Base-by-base conservation (phyloP, 2,888 invertebrate genomes). In the Drosophila anceps region DNA sequence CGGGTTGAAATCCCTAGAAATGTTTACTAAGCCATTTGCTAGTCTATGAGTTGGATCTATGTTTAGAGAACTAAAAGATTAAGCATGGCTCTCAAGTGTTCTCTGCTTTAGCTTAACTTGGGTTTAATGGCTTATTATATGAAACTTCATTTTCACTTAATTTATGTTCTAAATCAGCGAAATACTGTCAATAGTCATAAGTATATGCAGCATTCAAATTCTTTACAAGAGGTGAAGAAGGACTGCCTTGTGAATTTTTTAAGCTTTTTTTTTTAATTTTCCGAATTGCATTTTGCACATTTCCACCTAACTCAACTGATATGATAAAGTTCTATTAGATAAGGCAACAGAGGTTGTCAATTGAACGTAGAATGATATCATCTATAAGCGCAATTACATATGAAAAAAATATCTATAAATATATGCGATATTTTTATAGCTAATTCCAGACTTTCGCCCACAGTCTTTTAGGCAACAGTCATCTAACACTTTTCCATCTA, bases 371-470 rank as follows among this genome's bases (percentile, higher is more conserved):
- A 12, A 31, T 50, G 31, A 50, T 50, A 50, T 50, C 50, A 50
- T 31, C 18, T 31, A 31, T 31, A 31, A 48, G 31, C 31, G 12
- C 18, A 50, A 48, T 12, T 4, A 5, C 2, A 15, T 4, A 1
- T 3, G 15, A 20, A 24, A 24, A 10, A 35, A 24, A 15, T 51
- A 51, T 13, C 5, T 20, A 33, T 13, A 20, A 33, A 33, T 13
- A 7, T 44, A 8, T 44, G 20, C 3, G 4, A 27, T 29, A n/a
- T 15, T n/a, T 46, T 27, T 9, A 10, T 27, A 46, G 1, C 7
- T 37, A 53, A n/a, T 27, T 10, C 20, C 35, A 8, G 50, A 1
- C 31, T 50, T 50, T 50, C 31, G 31, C 50, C 31, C 50, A 50
- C 31, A 31, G 18, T 7, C 7, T 18, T 31, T 50, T 13, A 4